phyloP scores from a whole-genome alignment of 2,888 invertebrate genomes.

The Pachycephus smyrnensis region DNA sequence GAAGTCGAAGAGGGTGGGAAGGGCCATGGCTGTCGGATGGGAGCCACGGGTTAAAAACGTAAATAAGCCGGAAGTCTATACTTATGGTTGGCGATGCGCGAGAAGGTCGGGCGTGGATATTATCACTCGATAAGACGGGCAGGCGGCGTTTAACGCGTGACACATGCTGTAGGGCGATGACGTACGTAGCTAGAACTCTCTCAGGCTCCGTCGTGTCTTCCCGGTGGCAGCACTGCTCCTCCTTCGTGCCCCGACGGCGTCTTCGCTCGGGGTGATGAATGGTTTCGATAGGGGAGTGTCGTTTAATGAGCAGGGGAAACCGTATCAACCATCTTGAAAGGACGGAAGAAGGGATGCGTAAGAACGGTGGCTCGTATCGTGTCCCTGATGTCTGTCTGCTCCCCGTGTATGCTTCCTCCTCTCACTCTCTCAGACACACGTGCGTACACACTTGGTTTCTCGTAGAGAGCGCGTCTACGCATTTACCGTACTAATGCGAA shows the following conservation, averaged over 20 bases:
- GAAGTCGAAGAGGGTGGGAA: background rate
- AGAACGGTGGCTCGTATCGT: slow-evolving; percentile 19
- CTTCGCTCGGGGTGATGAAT: slow-evolving; percentile 36
- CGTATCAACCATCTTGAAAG: slow-evolving; percentile 35
- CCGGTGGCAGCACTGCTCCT: slow-evolving; percentile 31
- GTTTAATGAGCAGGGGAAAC: slow-evolving; percentile 42
- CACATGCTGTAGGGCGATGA: slow-evolving; percentile 39
- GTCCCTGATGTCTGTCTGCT: slow-evolving; percentile 26
- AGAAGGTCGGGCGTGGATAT: slow-evolving; percentile 8
- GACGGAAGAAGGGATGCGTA: background rate
- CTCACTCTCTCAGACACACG: background rate
- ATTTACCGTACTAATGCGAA: slow-evolving; percentile 35
- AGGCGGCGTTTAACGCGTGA: slow-evolving; percentile 27
- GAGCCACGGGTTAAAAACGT: background rate
- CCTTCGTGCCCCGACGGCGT: slow-evolving; percentile 25
- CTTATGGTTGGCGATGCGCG: background rate
- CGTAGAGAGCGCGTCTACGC: background rate
- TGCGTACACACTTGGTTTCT: background rate
- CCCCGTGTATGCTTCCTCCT: background rate
- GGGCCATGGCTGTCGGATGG: background rate
- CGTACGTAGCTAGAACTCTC: slow-evolving; percentile 35
- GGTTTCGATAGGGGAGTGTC: slow-evolving; percentile 37
- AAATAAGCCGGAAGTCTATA: slow-evolving; percentile 2
- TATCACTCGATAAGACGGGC: slow-evolving; percentile 23
- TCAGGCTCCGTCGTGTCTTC: slow-evolving; percentile 34